Conservation (phyloP, 2,113 vertebrate genomes). For the Empidonax traillii region DNA sequence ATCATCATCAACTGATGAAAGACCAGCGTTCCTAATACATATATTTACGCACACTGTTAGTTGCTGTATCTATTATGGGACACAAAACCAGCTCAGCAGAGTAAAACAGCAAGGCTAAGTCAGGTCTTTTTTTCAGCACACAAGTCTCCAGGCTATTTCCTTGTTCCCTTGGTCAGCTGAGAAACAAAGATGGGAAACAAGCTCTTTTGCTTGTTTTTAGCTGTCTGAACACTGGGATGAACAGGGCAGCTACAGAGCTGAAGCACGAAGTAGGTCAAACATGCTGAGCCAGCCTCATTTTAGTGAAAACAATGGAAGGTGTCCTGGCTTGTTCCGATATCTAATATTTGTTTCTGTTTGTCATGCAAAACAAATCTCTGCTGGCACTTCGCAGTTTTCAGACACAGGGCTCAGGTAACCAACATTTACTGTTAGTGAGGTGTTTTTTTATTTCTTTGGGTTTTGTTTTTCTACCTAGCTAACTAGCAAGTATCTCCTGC, state of each 20-base stretch:
- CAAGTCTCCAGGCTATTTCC: neutral
- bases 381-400: neutral
- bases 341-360: neutral
- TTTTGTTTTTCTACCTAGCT: neutral
- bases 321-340: neutral
- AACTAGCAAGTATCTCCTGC: neutral
- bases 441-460: fast-evolving
- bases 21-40: neutral
- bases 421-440: neutral
- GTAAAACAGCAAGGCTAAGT: neutral
- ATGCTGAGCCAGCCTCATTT: neutral
- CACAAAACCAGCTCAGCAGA: neutral
- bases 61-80: neutral
- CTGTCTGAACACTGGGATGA: neutral
- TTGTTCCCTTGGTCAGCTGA: neutral
- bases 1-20: neutral
- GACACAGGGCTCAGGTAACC: neutral
- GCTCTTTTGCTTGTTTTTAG: neutral
- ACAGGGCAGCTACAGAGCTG: neutral
- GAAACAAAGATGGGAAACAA: too few species aligned
- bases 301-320: neutral
- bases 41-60: neutral
- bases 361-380: neutral
- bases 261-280: neutral
- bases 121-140: neutral